Evolutionary conservation across 2,113 vertebrate species (phyloP).

Genomic region (Periophthalmus modestus): DNA sequence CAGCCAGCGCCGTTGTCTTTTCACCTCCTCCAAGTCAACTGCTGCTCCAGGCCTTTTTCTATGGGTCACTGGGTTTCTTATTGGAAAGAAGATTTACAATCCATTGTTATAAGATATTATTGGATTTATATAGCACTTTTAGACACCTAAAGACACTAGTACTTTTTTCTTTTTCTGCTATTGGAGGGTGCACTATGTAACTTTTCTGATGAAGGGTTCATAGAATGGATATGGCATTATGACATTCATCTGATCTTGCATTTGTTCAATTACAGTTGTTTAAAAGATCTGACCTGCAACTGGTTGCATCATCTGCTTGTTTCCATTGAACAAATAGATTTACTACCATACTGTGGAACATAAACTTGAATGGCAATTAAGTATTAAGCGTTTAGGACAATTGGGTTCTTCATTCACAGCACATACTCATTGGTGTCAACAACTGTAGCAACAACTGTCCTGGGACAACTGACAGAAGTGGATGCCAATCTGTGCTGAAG

Average conservation of each 20-base stretch:
- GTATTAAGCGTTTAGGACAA: neutral
- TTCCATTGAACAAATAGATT: no score
- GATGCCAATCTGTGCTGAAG: neutral
- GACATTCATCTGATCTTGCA: no score
- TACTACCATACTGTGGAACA: no score
- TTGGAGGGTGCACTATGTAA: no score
- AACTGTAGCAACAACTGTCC: neutral
- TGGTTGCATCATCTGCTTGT: no score
- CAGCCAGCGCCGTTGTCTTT: slow-evolving; percentile 40
- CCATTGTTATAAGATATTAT: neutral
- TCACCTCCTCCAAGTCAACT: slow-evolving; percentile 19
- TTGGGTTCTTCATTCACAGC: neutral
- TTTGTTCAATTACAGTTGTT: no score
- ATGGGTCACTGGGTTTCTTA: slow-evolving; percentile 1
- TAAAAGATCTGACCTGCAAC: no score
- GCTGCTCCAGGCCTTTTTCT: neutral
- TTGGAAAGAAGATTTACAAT: slow-evolving; percentile 22
- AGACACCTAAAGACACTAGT: neutral
- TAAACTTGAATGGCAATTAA: no score
- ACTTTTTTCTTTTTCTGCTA: neutral
- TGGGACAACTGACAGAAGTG: neutral
- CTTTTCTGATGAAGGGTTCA: no score
- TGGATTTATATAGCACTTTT: neutral
- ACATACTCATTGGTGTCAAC: neutral
- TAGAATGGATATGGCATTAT: no score